phyloP scores from a whole-genome alignment of 2,888 invertebrate species.

The Aporophyla lueneburgensis region DNA sequence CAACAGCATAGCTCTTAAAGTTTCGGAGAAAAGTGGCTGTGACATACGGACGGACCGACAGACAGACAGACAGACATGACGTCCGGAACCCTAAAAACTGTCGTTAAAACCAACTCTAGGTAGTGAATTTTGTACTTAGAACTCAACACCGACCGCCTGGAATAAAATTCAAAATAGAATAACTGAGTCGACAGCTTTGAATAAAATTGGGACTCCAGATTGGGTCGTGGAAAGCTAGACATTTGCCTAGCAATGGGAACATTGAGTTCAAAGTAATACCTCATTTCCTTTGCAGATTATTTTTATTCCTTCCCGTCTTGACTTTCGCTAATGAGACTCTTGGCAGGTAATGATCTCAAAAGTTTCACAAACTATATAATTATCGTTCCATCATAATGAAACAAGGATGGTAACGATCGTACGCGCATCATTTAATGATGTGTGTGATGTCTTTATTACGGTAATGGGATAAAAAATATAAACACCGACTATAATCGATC shows the following conservation, averaged over 20 bases:
- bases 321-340: not conserved
- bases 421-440: conserved; percentile 46
- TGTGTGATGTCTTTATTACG: conserved; percentile 55
- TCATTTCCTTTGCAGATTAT: not conserved
- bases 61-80: too few relatives aligned
- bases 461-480: conserved; percentile 32
- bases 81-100: too few relatives aligned
- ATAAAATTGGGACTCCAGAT: not conserved
- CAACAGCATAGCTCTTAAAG: too few relatives aligned
- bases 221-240: not conserved
- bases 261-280: not conserved
- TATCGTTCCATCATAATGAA: conserved; percentile 37
- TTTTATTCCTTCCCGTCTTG: conserved; percentile 31
- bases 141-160: not conserved
- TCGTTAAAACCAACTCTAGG: not conserved
- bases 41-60: too few relatives aligned
- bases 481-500: conserved; percentile 32
- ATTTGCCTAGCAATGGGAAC: not conserved
- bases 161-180: not conserved
- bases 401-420: conserved; percentile 50
- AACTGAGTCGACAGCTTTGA: not conserved
- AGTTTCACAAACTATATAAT: conserved; percentile 47
- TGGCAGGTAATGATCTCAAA: conserved; percentile 35
- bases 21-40: too few relatives aligned
- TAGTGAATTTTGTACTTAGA: not conserved